These are phyloP conservation scores for Zosterops japonicus DNA, from an alignment of 2,113 vertebrate species.

Conservation along the genomic window DNA sequence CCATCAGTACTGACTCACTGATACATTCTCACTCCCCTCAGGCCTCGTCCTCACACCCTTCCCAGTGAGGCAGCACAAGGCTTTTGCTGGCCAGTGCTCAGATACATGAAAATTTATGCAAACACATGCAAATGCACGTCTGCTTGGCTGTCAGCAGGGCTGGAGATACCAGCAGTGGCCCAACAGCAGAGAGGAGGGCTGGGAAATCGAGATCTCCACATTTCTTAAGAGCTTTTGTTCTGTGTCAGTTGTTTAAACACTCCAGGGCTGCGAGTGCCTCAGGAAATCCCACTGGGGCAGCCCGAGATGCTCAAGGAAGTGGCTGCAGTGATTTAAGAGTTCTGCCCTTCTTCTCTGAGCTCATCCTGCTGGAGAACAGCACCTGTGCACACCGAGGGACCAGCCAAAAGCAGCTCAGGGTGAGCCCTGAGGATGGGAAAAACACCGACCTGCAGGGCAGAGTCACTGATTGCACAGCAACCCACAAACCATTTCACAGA, in stretches of 20 bases:
- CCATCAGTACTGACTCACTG: not conserved
- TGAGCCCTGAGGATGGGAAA: not conserved
- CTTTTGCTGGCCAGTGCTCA: not conserved
- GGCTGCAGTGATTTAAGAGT: not conserved
- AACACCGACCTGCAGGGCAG: not conserved
- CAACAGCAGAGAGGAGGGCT: not conserved
- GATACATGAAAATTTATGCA: conserved; percentile 58
- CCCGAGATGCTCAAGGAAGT: not conserved
- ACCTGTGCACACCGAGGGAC: not conserved
- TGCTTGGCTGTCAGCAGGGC: not conserved
- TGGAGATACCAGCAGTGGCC: not conserved
- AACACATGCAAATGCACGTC: conserved; percentile 12
- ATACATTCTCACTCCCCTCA: not conserved
- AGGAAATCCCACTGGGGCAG: not conserved
- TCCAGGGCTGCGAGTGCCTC: not conserved
- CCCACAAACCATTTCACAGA: conserved; percentile 54
- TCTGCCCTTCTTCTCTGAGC: not conserved
- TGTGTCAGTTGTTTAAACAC: not conserved
- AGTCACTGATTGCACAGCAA: conserved; percentile 46
- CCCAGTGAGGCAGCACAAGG: not conserved
- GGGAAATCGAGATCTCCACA: not conserved
- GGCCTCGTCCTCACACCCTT: not conserved
- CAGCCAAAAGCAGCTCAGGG: not conserved
- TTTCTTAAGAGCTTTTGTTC: conserved; percentile 15
- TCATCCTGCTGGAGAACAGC: not conserved